phyloP scores from a whole-genome alignment of 2,797 vertebrate genomes.

The Etheostoma perlongum region DNA sequence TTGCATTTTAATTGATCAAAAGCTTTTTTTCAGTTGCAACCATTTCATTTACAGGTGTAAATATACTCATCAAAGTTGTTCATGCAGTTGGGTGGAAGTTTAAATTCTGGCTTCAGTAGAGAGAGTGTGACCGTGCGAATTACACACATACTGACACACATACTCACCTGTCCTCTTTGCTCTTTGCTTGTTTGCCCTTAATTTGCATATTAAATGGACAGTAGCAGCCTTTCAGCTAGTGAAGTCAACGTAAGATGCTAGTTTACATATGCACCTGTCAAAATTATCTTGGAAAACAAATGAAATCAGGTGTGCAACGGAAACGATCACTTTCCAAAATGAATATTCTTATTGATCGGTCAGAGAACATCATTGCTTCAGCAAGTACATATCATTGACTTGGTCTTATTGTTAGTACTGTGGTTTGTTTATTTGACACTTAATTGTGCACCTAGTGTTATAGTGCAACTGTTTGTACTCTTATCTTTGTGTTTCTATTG shows the following conservation, averaged over 20 bases:
- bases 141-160: neutral
- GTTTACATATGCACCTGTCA: conserved; percentile 1
- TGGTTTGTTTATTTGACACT: conserved; percentile 3
- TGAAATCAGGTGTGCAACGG: conserved; percentile 3
- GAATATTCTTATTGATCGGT: conserved; percentile 16
- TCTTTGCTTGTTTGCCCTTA: conserved; percentile 8
- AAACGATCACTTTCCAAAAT: conserved; percentile 17
- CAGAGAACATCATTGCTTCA: neutral
- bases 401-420: neutral
- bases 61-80: conserved; percentile 1
- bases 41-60: neutral
- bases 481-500: neutral
- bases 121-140: neutral
- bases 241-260: neutral
- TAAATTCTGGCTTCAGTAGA: neutral
- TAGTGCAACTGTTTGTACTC: neutral
- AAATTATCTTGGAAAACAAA: conserved; percentile 5
- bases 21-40: neutral
- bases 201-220: conserved; percentile 11
- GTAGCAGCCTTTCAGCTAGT: neutral
- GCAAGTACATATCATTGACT: conserved; percentile 2
- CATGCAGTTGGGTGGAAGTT: neutral
- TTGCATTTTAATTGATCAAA: neutral
- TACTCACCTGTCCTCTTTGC: conserved; percentile 7
- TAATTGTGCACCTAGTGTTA: neutral